Evolutionary conservation across 2,797 vertebrate species (phyloP), one percentile per base, ranked within the genome.

Genomic region (Leptodactylus fallax): DNA sequence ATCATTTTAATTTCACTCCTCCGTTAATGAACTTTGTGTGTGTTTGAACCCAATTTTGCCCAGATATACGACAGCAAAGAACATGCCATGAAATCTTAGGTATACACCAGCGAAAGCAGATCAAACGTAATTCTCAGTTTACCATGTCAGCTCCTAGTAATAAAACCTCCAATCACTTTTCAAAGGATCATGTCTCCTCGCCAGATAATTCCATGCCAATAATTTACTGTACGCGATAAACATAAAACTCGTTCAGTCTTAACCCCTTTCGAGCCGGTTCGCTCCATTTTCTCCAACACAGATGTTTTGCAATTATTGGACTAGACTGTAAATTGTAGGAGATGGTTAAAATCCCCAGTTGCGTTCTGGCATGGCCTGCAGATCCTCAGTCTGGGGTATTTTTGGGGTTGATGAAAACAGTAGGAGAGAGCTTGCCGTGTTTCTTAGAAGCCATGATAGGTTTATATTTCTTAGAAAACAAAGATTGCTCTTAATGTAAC

Each of bases 401-500:
- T 78, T 60, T 27, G 53, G 47, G 71, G 27, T 71, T 71, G 61
- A 53, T 60, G 55, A 72, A 88, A 88, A 84, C 82, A 61, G 76
- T 88, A 85, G 82, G 76, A 81, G 60, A 88, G 77, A 53, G 36
- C 65, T 58, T 53, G 65, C 65, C 12, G 55, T 53, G 56, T 88
- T 88, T 88, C 87, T 61, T 85, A 88, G 87, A 88, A 88, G 82
- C 82, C 55, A 61, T 55, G 77, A 80, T 74, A 55, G 82, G 16
- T 85, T 85, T 85, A 81, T 69, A 63, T 80, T 88, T 88, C 87
- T 76, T 72, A 85, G 87, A 88, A 88, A 88, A 85, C 56, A 77
- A 83, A 88, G 81, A 49, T 84, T 80, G 36, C 74, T 74, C 25
- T 58, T 78, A 78, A 87, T 79, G 77, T 86, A 86, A 86, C 85